Evolutionary conservation across 1,140 invertebrate species (phyloP).

Genomic region (Anadara kagoshimensis): DNA sequence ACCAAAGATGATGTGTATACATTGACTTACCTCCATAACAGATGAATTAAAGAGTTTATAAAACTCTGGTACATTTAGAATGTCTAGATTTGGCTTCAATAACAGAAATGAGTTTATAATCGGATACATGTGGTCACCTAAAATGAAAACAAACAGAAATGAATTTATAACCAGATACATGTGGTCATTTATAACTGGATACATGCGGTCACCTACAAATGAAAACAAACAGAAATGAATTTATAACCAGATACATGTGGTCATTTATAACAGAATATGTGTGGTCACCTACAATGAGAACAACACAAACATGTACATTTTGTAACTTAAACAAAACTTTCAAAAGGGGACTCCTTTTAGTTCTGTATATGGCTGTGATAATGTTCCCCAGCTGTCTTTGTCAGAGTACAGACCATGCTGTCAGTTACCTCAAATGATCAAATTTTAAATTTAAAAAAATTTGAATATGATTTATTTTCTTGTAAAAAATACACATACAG

Average conservation of each 20-base stretch:
- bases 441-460: too few relatives aligned
- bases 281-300: constrained; percentile 74
- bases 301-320: not conserved
- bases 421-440: too few relatives aligned
- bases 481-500: too few relatives aligned
- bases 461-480: too few relatives aligned
- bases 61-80: constrained; percentile 85
- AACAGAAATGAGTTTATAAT: constrained; percentile 82
- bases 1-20: not conserved
- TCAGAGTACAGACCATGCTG: too few relatives aligned
- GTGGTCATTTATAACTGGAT: constrained; percentile 76
- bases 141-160: constrained; percentile 14
- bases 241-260: not conserved
- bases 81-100: constrained; percentile 81
- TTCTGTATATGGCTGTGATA: too few relatives aligned
- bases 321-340: too few relatives aligned
- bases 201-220: constrained; percentile 79
- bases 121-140: constrained; percentile 80
- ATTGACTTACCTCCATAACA: constrained; percentile 76
- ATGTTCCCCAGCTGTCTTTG: too few relatives aligned
- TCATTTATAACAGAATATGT: constrained; percentile 79
- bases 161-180: not conserved
- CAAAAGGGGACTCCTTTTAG: too few relatives aligned
- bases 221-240: not conserved
- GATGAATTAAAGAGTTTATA: constrained; percentile 83